Evolutionary conservation across 2,113 vertebrate species (phyloP).

Genomic region (Callospermophilus lateralis): DNA sequence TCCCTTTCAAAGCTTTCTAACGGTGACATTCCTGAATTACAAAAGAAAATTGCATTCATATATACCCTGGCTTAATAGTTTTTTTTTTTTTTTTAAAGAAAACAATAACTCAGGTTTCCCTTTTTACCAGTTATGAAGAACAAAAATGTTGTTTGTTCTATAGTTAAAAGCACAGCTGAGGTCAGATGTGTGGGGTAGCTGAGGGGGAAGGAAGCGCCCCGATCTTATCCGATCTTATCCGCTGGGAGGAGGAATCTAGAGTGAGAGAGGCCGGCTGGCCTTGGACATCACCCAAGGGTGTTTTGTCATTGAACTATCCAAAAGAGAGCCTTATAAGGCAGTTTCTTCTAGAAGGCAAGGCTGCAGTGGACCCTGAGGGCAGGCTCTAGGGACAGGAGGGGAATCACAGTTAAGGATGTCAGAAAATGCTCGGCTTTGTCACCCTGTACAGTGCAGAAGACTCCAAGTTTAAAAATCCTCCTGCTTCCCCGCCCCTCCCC

Average conservation of each 20-base stretch:
- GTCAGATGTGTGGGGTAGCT: slow-evolving; percentile 27
- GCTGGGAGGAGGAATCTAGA: slow-evolving; percentile 51
- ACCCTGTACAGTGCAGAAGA: background rate
- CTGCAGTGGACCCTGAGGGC: background rate
- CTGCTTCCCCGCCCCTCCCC: background rate
- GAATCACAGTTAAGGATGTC: background rate
- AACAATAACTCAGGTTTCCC: background rate
- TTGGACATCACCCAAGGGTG: slow-evolving; percentile 71
- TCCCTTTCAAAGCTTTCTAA: slow-evolving; percentile 25
- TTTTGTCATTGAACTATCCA: slow-evolving; percentile 34
- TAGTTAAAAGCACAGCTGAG: slow-evolving; percentile 56
- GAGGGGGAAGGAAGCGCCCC: slow-evolving; percentile 60
- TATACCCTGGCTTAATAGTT: background rate
- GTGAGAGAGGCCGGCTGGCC: slow-evolving; percentile 11
- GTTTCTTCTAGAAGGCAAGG: slow-evolving; percentile 57
- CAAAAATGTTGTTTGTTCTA: slow-evolving; percentile 36
- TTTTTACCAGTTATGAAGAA: slow-evolving; percentile 18
- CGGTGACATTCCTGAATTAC: background rate
- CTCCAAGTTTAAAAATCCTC: background rate
- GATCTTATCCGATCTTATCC: slow-evolving; percentile 61
- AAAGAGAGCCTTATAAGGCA: slow-evolving; percentile 79
- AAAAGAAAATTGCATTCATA: background rate
- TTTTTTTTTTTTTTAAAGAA: background rate
- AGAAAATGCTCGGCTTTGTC: background rate
- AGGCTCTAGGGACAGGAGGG: slow-evolving; percentile 8